Evolutionary conservation across 2,113 vertebrate genomes (phyloP), one percentile per base, ranked within the genome.

Genomic region (Anolis carolinensis): DNA sequence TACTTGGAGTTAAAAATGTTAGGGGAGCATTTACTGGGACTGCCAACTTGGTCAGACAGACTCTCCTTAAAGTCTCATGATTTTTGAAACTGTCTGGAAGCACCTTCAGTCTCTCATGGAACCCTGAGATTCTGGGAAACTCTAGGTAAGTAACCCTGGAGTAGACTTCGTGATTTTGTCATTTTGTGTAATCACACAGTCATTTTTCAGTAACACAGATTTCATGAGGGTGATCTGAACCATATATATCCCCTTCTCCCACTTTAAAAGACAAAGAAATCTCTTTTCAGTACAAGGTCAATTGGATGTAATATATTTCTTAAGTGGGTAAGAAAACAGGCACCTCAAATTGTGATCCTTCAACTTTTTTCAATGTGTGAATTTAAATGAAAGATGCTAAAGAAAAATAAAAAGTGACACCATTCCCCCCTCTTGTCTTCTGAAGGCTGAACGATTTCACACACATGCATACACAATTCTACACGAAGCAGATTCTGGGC

Each of bases 381-480:
- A 92, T 94, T 91, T 95, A 89, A 95, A 92, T 80, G 86, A 95
- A 95, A 92, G 93, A 91, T 95, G 95, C 91, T 95, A 95, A 95
- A 95, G 93, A 93, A 93, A 96, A 96, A 96, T 93, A 94, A 91
- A 96, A 96, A 95, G 95, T 95, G 89, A 94, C 93, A 94, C 93
- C 50, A 82, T 92, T 93, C 89, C 14, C 88, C 88, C 16, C 86
- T 81, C 94, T 92, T 68, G 87, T 95, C 92, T 95, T 96, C 96
- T 96, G 93, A 96, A 96, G 94, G 92, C 32, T 34, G 91, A 95
- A 89, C 91, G 81, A 89, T 93, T 92, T 62, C 50, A n/a, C 67
- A 79, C 67, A 65, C 32, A 68, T 68, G 68, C 48, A 79, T 73
- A 91, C 82, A 79, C 39, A 87, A 94, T 96, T 94, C 90, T 95